A percentile compares a stretch with the other conserved stretches of the same genome.
Evolutionary conservation across 2,113 vertebrate genomes (phyloP).

Genomic region (Cyprinodon variegatus): DNA sequence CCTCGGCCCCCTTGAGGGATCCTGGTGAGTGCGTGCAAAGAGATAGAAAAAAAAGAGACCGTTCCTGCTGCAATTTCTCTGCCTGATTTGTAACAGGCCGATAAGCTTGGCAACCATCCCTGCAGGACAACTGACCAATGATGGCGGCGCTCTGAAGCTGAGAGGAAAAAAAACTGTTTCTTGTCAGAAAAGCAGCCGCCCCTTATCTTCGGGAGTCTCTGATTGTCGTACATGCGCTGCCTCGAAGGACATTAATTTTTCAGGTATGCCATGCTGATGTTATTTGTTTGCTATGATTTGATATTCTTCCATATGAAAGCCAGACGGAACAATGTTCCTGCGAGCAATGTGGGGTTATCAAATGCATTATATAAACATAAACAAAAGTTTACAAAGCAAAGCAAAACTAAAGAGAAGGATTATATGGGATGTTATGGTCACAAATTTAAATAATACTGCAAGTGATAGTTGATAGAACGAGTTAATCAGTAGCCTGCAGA

Average conservation of each 20-base stretch:
- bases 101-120: constrained; percentile 61
- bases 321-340: constrained; percentile 34
- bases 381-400: constrained; percentile 39
- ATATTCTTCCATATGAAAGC: constrained; percentile 64
- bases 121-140: constrained; percentile 67
- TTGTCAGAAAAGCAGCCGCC: constrained; percentile 25
- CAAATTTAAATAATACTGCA: constrained; percentile 40
- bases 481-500: constrained; percentile 39
- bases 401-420: constrained; percentile 36
- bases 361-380: constrained; percentile 52
- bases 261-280: constrained; percentile 31
- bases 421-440: constrained; percentile 13
- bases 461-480: constrained; percentile 29
- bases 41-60: constrained; percentile 36
- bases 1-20: constrained; percentile 57
- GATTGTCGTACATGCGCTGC: constrained; percentile 68
- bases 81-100: constrained; percentile 66
- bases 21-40: constrained; percentile 38
- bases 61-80: constrained; percentile 66
- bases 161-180: constrained; percentile 15
- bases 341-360: constrained; percentile 52
- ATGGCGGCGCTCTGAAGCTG: constrained; percentile 37
- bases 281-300: constrained; percentile 66
- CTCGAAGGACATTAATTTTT: constrained; percentile 67
- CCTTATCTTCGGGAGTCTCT: constrained; percentile 42